These are phyloP conservation scores for Daboia siamensis DNA, from an alignment of 2,113 vertebrate genomes.

Conservation along the genomic window DNA sequence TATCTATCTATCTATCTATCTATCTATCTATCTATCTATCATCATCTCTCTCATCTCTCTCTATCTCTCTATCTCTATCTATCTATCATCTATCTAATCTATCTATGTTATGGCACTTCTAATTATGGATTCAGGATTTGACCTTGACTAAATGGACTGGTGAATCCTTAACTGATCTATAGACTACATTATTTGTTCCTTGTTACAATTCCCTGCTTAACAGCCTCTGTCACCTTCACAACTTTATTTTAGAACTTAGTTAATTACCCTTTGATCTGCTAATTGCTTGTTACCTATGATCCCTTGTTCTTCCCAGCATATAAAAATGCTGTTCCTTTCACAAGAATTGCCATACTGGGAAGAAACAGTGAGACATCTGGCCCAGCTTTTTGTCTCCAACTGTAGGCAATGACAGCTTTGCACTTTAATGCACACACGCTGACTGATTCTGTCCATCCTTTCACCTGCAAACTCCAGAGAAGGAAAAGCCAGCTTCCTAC, in stretches of 20 bases:
- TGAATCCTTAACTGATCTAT: slow-evolving; percentile 34
- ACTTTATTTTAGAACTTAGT: slow-evolving; percentile 66
- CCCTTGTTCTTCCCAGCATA: slow-evolving; percentile 41
- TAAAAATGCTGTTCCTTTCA: slow-evolving; percentile 40
- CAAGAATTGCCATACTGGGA: slow-evolving; percentile 48
- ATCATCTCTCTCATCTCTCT: not conserved
- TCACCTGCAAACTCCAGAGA: slow-evolving; percentile 4
- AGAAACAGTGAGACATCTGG: slow-evolving; percentile 42
- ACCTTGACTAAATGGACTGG: slow-evolving; percentile 8
- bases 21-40: no score
- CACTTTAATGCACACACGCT: slow-evolving; percentile 19
- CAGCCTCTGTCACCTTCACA: slow-evolving; percentile 61
- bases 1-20: no score
- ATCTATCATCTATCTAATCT: not conserved
- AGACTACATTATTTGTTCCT: slow-evolving; percentile 23
- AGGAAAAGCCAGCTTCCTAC: slow-evolving; percentile 31
- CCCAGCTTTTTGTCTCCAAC: slow-evolving; percentile 26
- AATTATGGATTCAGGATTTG: not conserved
- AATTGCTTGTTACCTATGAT: slow-evolving; percentile 64
- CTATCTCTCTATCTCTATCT: not conserved
- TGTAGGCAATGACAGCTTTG: slow-evolving; percentile 20
- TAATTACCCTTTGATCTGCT: slow-evolving; percentile 70
- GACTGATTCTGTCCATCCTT: slow-evolving; percentile 34
- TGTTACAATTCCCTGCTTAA: slow-evolving; percentile 49
- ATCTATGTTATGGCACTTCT: not conserved